These are phyloP conservation scores for Cladopsammia gracilis DNA, from an alignment of 64 coral and sea anemone genomes.

Conservation along the genomic window DNA sequence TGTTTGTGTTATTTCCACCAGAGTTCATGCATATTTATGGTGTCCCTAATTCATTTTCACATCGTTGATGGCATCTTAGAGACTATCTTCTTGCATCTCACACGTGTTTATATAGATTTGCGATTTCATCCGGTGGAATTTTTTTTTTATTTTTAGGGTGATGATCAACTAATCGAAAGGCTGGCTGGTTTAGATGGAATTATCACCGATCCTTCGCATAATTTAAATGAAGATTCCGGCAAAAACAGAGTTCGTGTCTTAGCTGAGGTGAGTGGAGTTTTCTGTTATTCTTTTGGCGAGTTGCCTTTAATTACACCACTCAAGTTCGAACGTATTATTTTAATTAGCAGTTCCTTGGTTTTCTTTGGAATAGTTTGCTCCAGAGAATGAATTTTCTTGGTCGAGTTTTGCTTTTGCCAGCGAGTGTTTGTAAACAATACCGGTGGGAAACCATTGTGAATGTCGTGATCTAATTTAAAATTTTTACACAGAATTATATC, in stretches of 20 bases:
- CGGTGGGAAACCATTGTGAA: conserved; percentile 4
- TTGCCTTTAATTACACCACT: conserved; percentile 38
- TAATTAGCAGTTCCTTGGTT: conserved; percentile 45
- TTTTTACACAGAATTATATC: conserved; percentile 41
- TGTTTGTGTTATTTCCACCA: conserved; percentile 37
- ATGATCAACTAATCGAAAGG: conserved; percentile 93
- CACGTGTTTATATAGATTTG: conserved; percentile 12
- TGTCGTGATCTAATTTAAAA: conserved; percentile 36
- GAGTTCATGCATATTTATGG: conserved; percentile 58
- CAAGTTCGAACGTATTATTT: conserved; percentile 24
- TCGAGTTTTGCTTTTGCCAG: conserved; percentile 10
- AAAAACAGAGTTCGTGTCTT: conserved; percentile 78
- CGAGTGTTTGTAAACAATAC: conserved; percentile 51
- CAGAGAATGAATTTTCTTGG: not conserved
- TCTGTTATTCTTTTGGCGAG: not conserved
- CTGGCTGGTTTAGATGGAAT: conserved; percentile 95
- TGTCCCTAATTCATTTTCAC: not conserved
- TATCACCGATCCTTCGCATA: conserved; percentile 79
- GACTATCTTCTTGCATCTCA: not conserved
- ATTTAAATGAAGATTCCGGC: conserved; percentile 78
- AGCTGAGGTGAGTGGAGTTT: conserved; percentile 81
- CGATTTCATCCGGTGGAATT: not conserved
- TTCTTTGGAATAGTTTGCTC: conserved; percentile 16
- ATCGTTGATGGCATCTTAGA: not conserved
- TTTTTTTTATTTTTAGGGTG: conserved; percentile 75